Percentiles rank a stretch among this genome's conserved stretches.
phyloP scores from a whole-genome alignment of 2,888 invertebrate genomes.

The Philhelius pedissequus region DNA sequence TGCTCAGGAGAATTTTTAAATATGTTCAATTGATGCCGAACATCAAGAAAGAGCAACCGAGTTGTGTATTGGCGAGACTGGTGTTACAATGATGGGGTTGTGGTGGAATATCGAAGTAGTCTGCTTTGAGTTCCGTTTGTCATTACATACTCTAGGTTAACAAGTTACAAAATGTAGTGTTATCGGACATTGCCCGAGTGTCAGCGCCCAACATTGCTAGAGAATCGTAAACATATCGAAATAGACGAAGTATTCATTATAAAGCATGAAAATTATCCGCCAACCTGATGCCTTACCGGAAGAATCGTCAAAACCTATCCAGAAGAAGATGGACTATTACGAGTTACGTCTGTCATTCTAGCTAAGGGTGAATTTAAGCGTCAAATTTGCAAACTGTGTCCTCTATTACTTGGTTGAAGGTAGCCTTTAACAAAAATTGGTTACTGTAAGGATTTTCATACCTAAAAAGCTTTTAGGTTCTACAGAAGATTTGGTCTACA shows the following conservation, averaged over 20 bases:
- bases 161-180: slow-evolving; percentile 6
- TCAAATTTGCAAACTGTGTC: not conserved
- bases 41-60: slow-evolving; percentile 9
- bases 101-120: slow-evolving; percentile 1
- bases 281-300: slow-evolving; percentile 31
- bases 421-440: no score
- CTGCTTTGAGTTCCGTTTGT: slow-evolving; percentile 11
- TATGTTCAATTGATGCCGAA: not conserved
- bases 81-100: slow-evolving; percentile 13
- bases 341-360: not conserved
- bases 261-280: not conserved
- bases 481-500: no score
- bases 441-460: no score
- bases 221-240: not conserved
- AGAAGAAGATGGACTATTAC: slow-evolving; percentile 10
- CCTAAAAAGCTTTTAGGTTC: no score
- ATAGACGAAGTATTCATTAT: not conserved
- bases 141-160: not conserved
- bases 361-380: not conserved
- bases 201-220: no score
- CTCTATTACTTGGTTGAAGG: not conserved
- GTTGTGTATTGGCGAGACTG: no score
- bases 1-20: slow-evolving; percentile 4
- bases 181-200: slow-evolving; percentile 22
- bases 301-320: not conserved